Evolutionary conservation across 1,140 invertebrate species (phyloP), one percentile per base, ranked within the genome.

Genomic region (Drosophila sulfurigaster): DNA sequence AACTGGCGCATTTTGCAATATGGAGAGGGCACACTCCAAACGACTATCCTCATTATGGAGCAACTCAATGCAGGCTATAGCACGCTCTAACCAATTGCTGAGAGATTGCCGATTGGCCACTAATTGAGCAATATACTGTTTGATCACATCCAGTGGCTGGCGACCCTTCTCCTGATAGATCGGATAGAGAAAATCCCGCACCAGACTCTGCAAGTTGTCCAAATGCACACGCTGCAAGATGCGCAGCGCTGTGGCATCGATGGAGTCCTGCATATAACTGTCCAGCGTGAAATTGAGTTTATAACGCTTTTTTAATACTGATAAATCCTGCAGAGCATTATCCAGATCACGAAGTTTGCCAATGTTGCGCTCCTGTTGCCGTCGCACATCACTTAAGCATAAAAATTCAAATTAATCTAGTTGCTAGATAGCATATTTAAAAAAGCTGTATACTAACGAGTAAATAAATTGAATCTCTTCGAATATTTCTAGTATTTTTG

Each of bases 11-110:
- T 81, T 91, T 13, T 87, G 82, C 5, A 92, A 57, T 10, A 93
- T 86, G 0, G 79, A 73, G 5, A 93, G 56, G 0, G 92, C 92
- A 20, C 82, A 80, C 54, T 91, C 86, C 13, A 93, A 15, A 5
- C 90, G 88, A 56, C 82, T 89, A 43, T 93, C 90, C 45, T 92
- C 90, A 49, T 92, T 92, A 52, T 92, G 85, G 11, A 93, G 69
- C 5, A 92, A 20, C 20, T 89, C 79, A 20, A 92, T 88, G 43
- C 82, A 91, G 30, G 77, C 72, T 38, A 92, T 79, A 0, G 92
- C 75, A 4, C 92, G 81, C 5, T 92, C 88, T 3, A 92, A 43
- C 92, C 92, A 93, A 52, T 75, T 83, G 52, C 78, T 82, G 0
- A 89, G 70, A 0, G 81, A 75, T 15, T 89, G 82, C 1, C 78